These are phyloP conservation scores for Pissodes strobi DNA, from an alignment of 1,140 invertebrate genomes.

Conservation along the genomic window DNA sequence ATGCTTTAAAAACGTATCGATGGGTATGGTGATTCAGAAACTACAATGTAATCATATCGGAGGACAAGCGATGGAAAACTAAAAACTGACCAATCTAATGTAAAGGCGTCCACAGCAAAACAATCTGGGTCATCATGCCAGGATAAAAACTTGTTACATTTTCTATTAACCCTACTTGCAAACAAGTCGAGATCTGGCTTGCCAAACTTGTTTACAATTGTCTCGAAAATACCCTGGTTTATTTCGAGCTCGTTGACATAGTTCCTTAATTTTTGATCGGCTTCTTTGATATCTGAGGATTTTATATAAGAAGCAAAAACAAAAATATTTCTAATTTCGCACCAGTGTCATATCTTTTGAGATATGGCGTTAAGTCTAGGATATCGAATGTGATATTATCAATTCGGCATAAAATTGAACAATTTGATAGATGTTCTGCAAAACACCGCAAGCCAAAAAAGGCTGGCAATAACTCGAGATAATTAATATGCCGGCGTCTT, in stretches of 20 bases:
- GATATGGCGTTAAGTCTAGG: no score
- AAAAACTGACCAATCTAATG: conserved; percentile 43
- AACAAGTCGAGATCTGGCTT: conserved; percentile 45
- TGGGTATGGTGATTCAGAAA: no score
- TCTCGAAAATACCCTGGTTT: conserved; percentile 16
- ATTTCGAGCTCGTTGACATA: conserved; percentile 32
- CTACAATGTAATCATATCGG: no score
- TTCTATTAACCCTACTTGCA: conserved; percentile 43
- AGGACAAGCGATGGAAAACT: no score
- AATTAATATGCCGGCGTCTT: conserved; percentile 44
- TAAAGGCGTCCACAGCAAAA: conserved; percentile 43
- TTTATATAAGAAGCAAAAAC: conserved; percentile 40
- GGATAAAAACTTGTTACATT: conserved; percentile 40
- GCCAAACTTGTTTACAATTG: conserved; percentile 33
- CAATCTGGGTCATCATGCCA: conserved; percentile 39
- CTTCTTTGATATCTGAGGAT: conserved; percentile 38
- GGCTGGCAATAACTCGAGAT: conserved; percentile 38
- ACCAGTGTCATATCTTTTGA: conserved; percentile 44
- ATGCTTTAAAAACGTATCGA: no score
- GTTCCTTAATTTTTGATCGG: conserved; percentile 46
- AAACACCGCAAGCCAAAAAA: conserved; percentile 17
- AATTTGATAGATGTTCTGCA: no score
- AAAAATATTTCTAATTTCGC: conserved; percentile 42
- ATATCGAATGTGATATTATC: conserved; percentile 4
- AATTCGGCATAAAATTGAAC: background rate